phyloP scores from a whole-genome alignment of 2,113 vertebrate genomes.

The Eudyptes chrysolophus region DNA sequence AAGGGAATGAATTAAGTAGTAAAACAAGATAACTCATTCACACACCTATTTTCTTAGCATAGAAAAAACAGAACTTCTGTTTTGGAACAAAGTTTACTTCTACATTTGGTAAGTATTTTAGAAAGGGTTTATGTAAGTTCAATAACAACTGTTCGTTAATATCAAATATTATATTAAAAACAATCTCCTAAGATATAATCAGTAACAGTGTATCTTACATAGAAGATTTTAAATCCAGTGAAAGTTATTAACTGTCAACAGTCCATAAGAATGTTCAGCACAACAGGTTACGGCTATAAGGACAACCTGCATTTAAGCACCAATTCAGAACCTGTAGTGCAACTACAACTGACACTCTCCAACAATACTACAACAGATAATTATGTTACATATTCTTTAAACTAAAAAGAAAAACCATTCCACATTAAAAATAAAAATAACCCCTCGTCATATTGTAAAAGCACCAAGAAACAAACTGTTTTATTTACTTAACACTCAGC shows the following conservation, averaged over 20 bases:
- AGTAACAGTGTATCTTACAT: not conserved
- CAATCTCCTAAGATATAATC: not conserved
- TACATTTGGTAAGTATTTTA: not conserved
- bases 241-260: not conserved
- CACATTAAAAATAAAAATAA: not conserved
- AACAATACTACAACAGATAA: fast-evolving
- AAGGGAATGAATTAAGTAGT: not conserved
- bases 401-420: not conserved
- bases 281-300: not conserved
- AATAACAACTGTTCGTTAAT: not conserved
- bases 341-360: not conserved
- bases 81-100: not conserved
- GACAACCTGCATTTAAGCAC: not conserved
- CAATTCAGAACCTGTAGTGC: not conserved
- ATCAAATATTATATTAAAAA: not conserved
- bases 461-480: not conserved
- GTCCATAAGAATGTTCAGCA: not conserved
- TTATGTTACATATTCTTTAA: not conserved
- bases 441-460: not conserved
- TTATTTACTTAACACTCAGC: not conserved
- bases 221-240: not conserved
- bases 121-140: not conserved
- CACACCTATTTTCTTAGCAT: not conserved
- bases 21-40: not conserved
- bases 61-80: not conserved